Base-by-base conservation (phyloP, 2,113 vertebrate genomes). In the Hiodon alosoides region DNA sequence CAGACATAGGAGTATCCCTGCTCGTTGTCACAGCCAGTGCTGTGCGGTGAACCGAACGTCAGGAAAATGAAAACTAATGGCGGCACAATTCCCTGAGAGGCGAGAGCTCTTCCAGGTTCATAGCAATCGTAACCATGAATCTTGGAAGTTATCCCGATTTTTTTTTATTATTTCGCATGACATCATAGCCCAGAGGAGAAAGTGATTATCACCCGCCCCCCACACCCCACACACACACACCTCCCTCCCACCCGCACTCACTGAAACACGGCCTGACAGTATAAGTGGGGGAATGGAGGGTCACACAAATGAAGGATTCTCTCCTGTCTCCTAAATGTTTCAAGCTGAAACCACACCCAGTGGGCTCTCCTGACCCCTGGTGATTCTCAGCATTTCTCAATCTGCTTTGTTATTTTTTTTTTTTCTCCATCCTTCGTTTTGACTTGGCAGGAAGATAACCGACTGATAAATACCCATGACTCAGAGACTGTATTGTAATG, bases 61-160 rank as follows among this genome's bases (percentile, higher is more conserved):
- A 75, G 53, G 73, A 75, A 68, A 75, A 75, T 69, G 73, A 75
- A 75, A 75, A 75, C 64, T 55, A 70, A 70, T 70, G 73, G 73
- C 13, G 16, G 66, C 16, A 48, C 53, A 31, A 47, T 47, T n/a
- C 31, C 13, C 71, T 31, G 53, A 59, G 53, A 74, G 58, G 48
- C 16, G 71, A 69, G 13, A 67, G 51, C 54, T 50, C 73, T 75
- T 68, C 73, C 73, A 75, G 73, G 65, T 75, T 58, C 53, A 67
- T 54, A 67, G 66, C 51, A 68, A 75, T 75, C 65, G 67, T 5
- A 68, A 57, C 73, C 64, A 50, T 31, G 31, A 75, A 62, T 10
- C 58, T 60, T 13, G 66, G 17, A 68, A 58, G 53, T 47, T 17
- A 64, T 48, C 48, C 74, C 54, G 5, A 31, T 31, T 31, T 31